Base-by-base conservation (phyloP, 2,888 invertebrate species). In the Stictocephala bisonia region DNA sequence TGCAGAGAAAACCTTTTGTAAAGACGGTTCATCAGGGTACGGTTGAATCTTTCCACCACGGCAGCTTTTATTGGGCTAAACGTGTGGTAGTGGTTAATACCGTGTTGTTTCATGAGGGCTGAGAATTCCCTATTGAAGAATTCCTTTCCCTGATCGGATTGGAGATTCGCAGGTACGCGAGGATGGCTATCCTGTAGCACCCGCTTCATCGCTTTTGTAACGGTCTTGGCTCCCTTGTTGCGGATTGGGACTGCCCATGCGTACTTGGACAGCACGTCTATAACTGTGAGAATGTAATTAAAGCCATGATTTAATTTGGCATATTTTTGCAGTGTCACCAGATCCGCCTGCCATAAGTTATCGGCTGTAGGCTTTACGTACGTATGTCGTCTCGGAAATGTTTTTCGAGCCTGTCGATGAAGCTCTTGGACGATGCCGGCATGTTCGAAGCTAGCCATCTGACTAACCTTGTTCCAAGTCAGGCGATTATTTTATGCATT, bases 321-420 rank as follows among this genome's bases (percentile, higher is more conserved):
- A 80, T 81, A 82, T 24, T 75, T 68, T 27, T 73, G 74, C 81
- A 83, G 80, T 73, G 82, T 81, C 15, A 81, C 83, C 4, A 84
- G 78, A 80, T 85, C 84, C n/a, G 82, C 82, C 80, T 85, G 85
- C 84, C 82, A 84, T 15, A 83, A 78, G 76, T n/a, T n/a, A n/a
- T 85, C 83, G 79, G 84, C 81, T 6, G 84, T 77, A 51, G 81
- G 83, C 75, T 82, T 82, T 44, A 82, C 78, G 20, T 82, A 79
- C 29, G 82, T 82, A 58, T 76, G 71, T 50, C 83, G 77, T 26
- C 82, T 77, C 29, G 76, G 77, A 79, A 82, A 83, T 79, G 84
- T 84, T 74, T 76, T 78, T 56, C 83, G 77, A 31, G 81, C 83
- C 24, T 81, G 79, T 78, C 79, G 82, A 79, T 84, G 83, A 4